Base-by-base conservation (phyloP, 2,888 invertebrate species). In the Sialis lutaria region DNA sequence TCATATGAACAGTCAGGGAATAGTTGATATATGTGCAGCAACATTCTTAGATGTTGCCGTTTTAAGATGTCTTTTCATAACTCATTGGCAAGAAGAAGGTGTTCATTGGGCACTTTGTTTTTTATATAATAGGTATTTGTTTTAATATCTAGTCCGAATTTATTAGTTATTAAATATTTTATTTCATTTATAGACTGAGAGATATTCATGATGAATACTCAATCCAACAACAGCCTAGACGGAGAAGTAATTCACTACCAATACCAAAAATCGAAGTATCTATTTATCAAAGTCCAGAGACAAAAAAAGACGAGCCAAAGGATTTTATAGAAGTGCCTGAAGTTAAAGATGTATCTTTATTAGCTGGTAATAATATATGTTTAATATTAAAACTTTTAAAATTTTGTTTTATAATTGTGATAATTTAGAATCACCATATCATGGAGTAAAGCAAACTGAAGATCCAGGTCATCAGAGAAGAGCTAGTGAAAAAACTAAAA, bases 31-130 rank as follows among this genome's bases (percentile, higher is more conserved):
- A 2, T 74, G 81, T 9, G 82, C 88, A 13, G 98, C 98, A 0
- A 95, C 93, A 1, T 96, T 93, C 63, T 70, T 98, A 48, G 98
- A 99, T 64, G 90, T 99, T 0, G 92, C 95, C 3, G 95, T 97
- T 0, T 66, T 99, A 47, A 75, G 97, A 45, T 96, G 97, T 61
- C 73, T 99, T 9, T 95, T 98, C 61, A 86, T 95, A 50, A 79
- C 90, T 0, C 92, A 95, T 59, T 99, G 98, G 98, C 85, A 90
- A 60, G 96, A 97, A 61, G 96, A 97, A 62, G 98, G 98, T 0
- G 84, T 97, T 8, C 90, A 87, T 63, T 98, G 98, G 98, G 93
- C 92, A 9, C 67, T 97, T 33, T 87, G 90, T 62, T 96, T 85
- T 65, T 69, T 91, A 52, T 87, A 87, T 57, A 88, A 90, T 60